Evolutionary conservation across 2,888 invertebrate genomes (phyloP).

Genomic region (Rapana venosa): DNA sequence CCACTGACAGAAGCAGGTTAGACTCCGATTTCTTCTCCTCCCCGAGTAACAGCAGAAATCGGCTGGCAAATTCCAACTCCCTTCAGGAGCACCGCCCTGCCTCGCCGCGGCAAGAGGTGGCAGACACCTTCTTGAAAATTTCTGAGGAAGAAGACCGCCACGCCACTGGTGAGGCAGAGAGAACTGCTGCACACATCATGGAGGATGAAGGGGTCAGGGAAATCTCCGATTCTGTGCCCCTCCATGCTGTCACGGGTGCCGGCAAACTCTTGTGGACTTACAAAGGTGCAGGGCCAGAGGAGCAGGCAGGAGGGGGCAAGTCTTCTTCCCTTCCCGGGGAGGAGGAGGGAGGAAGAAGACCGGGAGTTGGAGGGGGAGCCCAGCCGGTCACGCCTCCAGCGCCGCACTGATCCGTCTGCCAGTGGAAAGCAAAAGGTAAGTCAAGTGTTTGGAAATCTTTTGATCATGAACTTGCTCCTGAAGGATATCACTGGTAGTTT

Average conservation of each 20-base stretch:
- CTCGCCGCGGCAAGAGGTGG: neutral
- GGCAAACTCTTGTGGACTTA: neutral
- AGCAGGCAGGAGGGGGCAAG: neutral
- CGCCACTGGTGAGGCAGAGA: neutral
- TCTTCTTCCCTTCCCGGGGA: neutral
- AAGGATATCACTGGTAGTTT: too few relatives aligned
- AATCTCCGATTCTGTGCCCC: neutral
- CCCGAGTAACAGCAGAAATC: neutral
- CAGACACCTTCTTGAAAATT: neutral
- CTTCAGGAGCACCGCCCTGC: neutral
- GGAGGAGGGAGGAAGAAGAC: neutral
- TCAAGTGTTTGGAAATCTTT: neutral
- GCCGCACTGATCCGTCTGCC: conserved; percentile 38
- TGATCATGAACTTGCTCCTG: too few relatives aligned
- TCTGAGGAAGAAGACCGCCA: neutral
- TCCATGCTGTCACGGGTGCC: neutral
- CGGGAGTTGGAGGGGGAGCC: conserved; percentile 39
- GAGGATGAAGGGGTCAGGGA: neutral
- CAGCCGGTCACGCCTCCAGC: conserved; percentile 31
- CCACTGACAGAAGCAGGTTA: neutral
- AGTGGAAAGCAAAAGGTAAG: conserved; percentile 25
- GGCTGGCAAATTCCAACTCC: neutral
- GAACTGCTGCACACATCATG: neutral
- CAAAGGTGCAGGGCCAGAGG: neutral
- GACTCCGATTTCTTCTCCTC: neutral